Evolutionary conservation across 2,797 vertebrate genomes (phyloP).

Genomic region (Enoplosus armatus): DNA sequence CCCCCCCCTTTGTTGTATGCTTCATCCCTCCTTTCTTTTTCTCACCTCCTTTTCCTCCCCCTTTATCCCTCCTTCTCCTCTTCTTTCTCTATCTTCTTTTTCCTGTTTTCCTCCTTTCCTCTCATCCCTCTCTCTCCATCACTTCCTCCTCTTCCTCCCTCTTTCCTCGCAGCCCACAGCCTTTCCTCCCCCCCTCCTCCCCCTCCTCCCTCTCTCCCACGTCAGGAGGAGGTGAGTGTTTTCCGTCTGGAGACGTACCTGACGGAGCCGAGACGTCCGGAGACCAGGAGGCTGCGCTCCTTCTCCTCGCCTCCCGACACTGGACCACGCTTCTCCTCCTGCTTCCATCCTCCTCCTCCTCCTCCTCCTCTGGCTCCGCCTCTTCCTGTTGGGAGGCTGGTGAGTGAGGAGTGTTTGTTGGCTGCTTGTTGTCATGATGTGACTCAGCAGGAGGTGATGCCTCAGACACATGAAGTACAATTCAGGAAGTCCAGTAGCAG

Average conservation of each 20-base stretch:
- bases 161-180: conserved; percentile 40
- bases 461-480: too few relatives aligned
- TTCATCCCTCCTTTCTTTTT: too few relatives aligned
- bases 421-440: too few relatives aligned
- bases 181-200: conserved; percentile 42
- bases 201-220: conserved; percentile 75
- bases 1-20: too few relatives aligned
- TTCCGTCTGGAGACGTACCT: conserved; percentile 91
- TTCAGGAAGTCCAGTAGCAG: too few relatives aligned
- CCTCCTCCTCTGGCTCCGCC: conserved; percentile 73
- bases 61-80: background rate
- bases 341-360: conserved; percentile 77
- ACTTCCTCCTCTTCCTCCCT: background rate
- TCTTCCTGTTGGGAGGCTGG: conserved; percentile 67
- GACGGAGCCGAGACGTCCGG: conserved; percentile 88
- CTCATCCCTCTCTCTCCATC: background rate
- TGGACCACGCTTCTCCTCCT: conserved; percentile 78
- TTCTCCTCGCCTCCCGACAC: conserved; percentile 90
- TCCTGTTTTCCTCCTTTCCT: conserved; percentile 65
- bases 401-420: conserved; percentile 53
- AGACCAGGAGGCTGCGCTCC: conserved; percentile 89
- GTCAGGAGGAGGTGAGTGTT: conserved; percentile 62
- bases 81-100: conserved; percentile 78
- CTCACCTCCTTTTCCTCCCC: background rate
- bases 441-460: too few relatives aligned